Evolutionary conservation across 2,113 vertebrate genomes (phyloP).

Genomic region (Lanius collurio): DNA sequence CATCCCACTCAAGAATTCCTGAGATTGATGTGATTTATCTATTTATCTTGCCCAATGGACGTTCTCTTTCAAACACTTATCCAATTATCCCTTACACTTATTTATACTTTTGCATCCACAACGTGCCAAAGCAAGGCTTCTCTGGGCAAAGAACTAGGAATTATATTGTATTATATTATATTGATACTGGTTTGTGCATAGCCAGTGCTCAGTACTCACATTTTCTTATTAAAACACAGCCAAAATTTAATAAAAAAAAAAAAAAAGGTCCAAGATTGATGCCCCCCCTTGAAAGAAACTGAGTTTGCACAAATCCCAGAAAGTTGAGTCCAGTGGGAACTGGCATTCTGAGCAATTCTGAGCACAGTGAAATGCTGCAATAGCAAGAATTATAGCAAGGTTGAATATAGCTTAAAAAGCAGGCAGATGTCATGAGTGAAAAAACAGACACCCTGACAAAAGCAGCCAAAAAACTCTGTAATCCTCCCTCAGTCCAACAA

Average conservation of each 20-base stretch:
- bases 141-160: neutral
- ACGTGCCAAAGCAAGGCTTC: neutral
- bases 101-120: neutral
- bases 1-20: neutral
- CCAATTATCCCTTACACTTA: neutral
- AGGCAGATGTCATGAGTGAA: conserved; percentile 44
- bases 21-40: neutral
- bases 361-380: neutral
- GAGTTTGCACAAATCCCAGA: neutral
- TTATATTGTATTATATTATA: neutral
- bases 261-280: neutral
- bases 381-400: conserved; percentile 1
- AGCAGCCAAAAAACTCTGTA: conserved; percentile 4
- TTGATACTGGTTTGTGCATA: neutral
- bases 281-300: neutral
- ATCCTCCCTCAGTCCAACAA: conserved; percentile 14
- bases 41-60: neutral
- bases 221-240: neutral
- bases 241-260: neutral
- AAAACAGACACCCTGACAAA: conserved; percentile 54
- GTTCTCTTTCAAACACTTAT: neutral
- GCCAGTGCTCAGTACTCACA: neutral
- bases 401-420: conserved; percentile 16
- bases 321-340: neutral
- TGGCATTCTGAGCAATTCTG: neutral